phyloP scores from a whole-genome alignment of 1,140 invertebrate genomes.

The Carposina sasakii region DNA sequence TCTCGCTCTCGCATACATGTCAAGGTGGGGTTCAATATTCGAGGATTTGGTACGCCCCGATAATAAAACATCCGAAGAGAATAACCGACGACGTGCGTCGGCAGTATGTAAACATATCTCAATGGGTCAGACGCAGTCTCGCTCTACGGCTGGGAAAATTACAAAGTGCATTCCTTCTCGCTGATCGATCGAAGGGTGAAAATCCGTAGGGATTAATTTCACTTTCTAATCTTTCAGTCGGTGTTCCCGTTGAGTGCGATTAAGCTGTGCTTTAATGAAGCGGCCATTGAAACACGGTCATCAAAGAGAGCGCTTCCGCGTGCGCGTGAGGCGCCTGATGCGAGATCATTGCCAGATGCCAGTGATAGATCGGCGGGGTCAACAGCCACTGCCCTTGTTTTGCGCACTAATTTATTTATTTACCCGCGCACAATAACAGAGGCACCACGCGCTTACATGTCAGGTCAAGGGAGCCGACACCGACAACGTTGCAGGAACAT shows the following conservation, averaged over 20 bases:
- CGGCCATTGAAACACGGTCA: conserved; percentile 62
- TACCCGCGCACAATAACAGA: conserved; percentile 19
- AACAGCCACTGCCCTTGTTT: conserved; percentile 66
- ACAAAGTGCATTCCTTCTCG: background rate
- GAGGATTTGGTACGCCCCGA: conserved; percentile 56
- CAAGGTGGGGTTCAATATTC: conserved; percentile 71
- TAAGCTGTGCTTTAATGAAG: conserved; percentile 40
- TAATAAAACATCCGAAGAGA: conserved; percentile 51
- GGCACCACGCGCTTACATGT: no score
- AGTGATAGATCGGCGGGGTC: conserved; percentile 63
- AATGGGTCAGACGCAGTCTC: conserved; percentile 41
- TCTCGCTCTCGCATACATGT: conserved; percentile 62
- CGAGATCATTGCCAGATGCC: conserved; percentile 67
- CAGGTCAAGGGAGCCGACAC: no score
- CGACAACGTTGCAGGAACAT: no score
- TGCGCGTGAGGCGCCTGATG: conserved; percentile 41
- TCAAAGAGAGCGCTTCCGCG: conserved; percentile 53
- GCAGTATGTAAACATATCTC: conserved; percentile 47
- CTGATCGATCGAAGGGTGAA: conserved; percentile 18
- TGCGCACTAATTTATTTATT: conserved; percentile 55
- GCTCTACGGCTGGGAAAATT: background rate
- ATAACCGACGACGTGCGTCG: conserved; percentile 43
- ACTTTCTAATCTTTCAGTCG: conserved; percentile 48
- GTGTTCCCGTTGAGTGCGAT: conserved; percentile 21
- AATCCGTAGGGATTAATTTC: conserved; percentile 12